Evolutionary conservation across 2,113 vertebrate species (phyloP).

Genomic region (Dicaeum eximium): DNA sequence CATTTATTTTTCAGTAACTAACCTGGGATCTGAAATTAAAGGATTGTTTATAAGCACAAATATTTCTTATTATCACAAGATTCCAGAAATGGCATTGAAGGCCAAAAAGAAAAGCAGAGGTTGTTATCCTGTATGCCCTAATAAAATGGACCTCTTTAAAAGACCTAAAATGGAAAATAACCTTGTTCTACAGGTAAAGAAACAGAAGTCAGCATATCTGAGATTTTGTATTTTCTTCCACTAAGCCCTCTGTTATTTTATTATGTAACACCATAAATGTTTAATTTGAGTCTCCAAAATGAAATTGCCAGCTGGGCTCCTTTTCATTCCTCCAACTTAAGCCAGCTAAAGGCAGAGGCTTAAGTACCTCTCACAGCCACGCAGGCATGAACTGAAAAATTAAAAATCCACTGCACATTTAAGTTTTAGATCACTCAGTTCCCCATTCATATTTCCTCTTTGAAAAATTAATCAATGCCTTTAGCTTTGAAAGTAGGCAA

Average conservation of each 20-base stretch:
- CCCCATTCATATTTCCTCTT: not conserved
- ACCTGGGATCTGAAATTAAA: not conserved
- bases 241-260: not conserved
- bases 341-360: not conserved
- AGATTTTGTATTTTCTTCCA: not conserved
- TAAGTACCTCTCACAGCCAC: not conserved
- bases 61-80: not conserved
- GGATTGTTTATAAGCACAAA: not conserved
- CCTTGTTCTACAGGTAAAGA: not conserved
- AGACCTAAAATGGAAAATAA: not conserved
- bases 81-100: not conserved
- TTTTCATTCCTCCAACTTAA: not conserved
- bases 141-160: not conserved
- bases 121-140: not conserved
- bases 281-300: not conserved
- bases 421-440: not conserved
- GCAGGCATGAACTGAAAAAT: not conserved
- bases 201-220: not conserved
- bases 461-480: constrained; percentile 3
- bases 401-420: not conserved
- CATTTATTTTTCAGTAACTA: not conserved
- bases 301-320: not conserved
- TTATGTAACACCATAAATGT: not conserved
- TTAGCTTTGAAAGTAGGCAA: not conserved
- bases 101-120: not conserved